Conservation (phyloP, 2,888 invertebrate species). For the Ellobium chinense region DNA sequence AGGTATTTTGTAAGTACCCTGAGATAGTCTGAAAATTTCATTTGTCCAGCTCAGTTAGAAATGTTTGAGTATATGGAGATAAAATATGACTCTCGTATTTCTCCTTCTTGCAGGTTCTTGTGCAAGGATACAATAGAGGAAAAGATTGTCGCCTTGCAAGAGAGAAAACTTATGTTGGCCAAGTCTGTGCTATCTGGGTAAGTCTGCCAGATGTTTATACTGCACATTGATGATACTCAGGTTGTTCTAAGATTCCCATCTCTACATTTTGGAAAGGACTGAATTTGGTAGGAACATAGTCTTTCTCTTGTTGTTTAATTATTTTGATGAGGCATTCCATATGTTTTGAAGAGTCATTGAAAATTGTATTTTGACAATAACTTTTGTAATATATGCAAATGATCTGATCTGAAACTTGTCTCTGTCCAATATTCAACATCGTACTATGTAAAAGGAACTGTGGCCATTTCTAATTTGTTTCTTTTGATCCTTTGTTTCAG, state of each 20-base stretch:
- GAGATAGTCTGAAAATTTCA: too few relatives aligned
- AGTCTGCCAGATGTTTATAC: slow-evolving; percentile 78
- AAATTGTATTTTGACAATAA: too few relatives aligned
- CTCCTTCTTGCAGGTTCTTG: slow-evolving; percentile 85
- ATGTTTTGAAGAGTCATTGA: not conserved
- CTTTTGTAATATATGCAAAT: not conserved
- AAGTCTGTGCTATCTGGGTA: slow-evolving; percentile 87
- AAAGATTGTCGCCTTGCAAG: slow-evolving; percentile 89
- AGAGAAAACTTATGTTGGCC: slow-evolving; percentile 88
- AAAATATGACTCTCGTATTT: too few relatives aligned
- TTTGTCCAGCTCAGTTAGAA: too few relatives aligned
- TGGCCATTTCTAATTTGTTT: not conserved
- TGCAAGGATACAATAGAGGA: slow-evolving; percentile 93
- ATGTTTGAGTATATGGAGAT: too few relatives aligned
- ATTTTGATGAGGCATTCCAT: not conserved
- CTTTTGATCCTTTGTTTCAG: slow-evolving; percentile 53
- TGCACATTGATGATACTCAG: not conserved
- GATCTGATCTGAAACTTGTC: not conserved
- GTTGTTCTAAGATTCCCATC: not conserved
- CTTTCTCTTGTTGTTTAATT: not conserved
- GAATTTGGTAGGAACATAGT: not conserved
- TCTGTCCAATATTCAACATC: not conserved
- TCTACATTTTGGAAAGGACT: not conserved
- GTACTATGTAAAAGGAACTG: not conserved
- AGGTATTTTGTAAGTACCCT: not conserved